Conservation (phyloP, 2,113 vertebrate genomes). For the Malurus melanocephalus region DNA sequence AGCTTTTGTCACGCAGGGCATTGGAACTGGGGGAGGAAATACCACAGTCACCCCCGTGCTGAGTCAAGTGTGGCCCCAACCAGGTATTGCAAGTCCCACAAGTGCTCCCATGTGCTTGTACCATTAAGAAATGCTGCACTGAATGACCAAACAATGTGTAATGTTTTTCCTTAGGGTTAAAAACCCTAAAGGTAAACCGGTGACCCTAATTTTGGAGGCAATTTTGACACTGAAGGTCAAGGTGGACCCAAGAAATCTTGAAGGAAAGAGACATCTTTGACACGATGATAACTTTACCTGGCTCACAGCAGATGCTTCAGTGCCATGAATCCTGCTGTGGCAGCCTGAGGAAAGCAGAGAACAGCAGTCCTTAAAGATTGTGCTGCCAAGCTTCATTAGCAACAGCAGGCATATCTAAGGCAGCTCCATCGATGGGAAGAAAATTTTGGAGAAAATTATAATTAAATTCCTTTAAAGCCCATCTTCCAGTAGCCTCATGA, state of each 20-base stretch:
- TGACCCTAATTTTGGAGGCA: not conserved
- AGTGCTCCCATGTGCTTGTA: not conserved
- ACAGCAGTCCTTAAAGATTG: not conserved
- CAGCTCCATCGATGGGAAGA: not conserved
- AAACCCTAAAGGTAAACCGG: not conserved
- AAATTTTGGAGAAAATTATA: not conserved
- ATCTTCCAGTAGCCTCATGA: not conserved
- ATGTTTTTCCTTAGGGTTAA: not conserved
- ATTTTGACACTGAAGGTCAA: not conserved
- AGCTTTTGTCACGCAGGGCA: not conserved
- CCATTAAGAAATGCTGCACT: not conserved
- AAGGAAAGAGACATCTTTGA: not conserved
- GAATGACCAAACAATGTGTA: not conserved
- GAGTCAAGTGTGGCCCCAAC: not conserved
- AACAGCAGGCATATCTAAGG: fast-evolving
- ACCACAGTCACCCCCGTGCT: not conserved
- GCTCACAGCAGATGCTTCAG: not conserved
- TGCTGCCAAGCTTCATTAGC: not conserved
- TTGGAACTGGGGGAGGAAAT: not conserved
- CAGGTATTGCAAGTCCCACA: not conserved
- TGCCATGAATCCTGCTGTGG: not conserved
- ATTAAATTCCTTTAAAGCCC: not conserved
- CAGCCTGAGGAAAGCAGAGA: not conserved
- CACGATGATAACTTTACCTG: not conserved
- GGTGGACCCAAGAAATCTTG: not conserved